These are phyloP conservation scores for Manduca sexta DNA, from an alignment of 1,140 invertebrate genomes.

Conservation along the genomic window DNA sequence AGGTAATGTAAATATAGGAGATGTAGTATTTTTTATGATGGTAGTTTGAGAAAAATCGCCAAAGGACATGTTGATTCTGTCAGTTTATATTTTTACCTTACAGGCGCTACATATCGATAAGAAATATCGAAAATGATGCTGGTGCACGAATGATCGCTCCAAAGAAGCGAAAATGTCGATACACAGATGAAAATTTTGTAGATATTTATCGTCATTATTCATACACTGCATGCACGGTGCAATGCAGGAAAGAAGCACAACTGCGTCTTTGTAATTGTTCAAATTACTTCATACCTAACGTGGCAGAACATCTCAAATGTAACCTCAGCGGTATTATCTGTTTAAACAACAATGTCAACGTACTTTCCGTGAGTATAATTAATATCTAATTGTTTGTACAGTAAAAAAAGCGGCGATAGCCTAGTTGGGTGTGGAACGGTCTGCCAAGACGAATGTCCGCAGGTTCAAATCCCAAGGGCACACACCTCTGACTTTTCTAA, in stretches of 20 bases:
- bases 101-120: slow-evolving; percentile 73
- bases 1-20: slow-evolving; percentile 56
- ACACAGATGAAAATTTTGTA: slow-evolving; percentile 77
- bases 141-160: slow-evolving; percentile 72
- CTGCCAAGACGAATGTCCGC: too few species aligned
- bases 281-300: slow-evolving; percentile 78
- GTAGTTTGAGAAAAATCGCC: too few species aligned
- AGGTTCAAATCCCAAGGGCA: too few species aligned
- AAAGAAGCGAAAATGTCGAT: slow-evolving; percentile 76
- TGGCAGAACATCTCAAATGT: slow-evolving; percentile 54
- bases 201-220: slow-evolving; percentile 78
- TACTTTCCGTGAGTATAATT: slow-evolving; percentile 71
- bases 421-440: too few species aligned
- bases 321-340: slow-evolving; percentile 74
- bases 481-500: too few species aligned
- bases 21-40: slow-evolving; percentile 7
- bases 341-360: slow-evolving; percentile 75
- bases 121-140: slow-evolving; percentile 76
- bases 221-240: slow-evolving; percentile 79
- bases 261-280: slow-evolving; percentile 77
- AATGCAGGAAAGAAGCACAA: slow-evolving; percentile 78
- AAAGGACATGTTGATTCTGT: too few species aligned
- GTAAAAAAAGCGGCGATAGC: too few species aligned
- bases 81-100: background rate
- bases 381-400: background rate